Conservation (phyloP, 2,797 vertebrate species). For the Cryptoprocta ferox region DNA sequence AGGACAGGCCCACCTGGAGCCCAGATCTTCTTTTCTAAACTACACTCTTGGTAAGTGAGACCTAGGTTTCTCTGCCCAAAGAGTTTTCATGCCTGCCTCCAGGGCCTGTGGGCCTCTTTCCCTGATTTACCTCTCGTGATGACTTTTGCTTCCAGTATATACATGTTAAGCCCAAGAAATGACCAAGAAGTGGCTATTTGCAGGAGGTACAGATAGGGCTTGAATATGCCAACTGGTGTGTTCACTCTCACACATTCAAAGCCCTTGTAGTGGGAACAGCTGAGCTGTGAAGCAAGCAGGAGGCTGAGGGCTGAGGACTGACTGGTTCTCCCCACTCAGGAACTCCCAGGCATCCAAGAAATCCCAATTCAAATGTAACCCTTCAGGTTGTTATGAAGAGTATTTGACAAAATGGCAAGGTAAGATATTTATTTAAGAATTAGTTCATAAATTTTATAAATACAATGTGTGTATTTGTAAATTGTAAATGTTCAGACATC, state of each 20-base stretch:
- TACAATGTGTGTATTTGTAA: not conserved
- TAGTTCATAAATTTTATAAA: not conserved
- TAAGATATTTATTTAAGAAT: not conserved
- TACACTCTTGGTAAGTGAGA: not conserved
- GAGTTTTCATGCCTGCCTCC: not conserved
- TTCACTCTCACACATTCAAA: not conserved
- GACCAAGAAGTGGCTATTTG: not conserved
- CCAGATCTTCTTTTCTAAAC: not conserved
- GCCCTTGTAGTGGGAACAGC: not conserved
- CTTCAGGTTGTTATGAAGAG: not conserved
- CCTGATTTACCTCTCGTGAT: not conserved
- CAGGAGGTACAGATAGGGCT: not conserved
- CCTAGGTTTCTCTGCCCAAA: not conserved
- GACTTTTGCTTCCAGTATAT: not conserved
- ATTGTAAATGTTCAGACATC: not conserved
- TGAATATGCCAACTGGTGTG: fast-evolving
- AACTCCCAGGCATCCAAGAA: not conserved
- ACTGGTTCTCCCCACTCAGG: too few relatives aligned
- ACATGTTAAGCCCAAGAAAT: not conserved
- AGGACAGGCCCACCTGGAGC: not conserved
- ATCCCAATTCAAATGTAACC: not conserved
- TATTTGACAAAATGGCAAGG: not conserved
- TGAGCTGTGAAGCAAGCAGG: not conserved
- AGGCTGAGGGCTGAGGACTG: not conserved
- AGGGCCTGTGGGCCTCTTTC: not conserved